Evolutionary conservation across 2,113 vertebrate species (phyloP).

Genomic region (Rhipidura dahli): DNA sequence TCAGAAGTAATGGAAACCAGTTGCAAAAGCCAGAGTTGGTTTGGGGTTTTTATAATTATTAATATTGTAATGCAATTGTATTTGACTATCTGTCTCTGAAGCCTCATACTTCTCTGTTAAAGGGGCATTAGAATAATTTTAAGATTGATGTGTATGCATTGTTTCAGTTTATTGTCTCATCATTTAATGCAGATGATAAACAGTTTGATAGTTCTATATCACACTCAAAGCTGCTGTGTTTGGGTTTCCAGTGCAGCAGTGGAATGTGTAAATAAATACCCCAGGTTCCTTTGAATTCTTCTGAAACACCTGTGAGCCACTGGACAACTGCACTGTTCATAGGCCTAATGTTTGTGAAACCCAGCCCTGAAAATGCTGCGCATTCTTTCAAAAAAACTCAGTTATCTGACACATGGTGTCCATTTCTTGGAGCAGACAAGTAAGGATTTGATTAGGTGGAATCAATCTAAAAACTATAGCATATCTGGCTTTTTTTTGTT

Average conservation of each 20-base stretch:
- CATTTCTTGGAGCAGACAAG: neutral
- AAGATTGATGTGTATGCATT: neutral
- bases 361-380: neutral
- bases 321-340: slow-evolving; percentile 43
- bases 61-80: neutral
- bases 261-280: slow-evolving; percentile 39
- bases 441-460: neutral
- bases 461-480: neutral
- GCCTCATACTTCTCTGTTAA: neutral
- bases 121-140: neutral
- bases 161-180: neutral
- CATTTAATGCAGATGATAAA: neutral
- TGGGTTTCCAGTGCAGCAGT: neutral
- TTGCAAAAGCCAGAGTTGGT: neutral
- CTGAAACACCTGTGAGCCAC: slow-evolving; percentile 12
- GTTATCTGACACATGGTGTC: neutral
- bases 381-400: neutral
- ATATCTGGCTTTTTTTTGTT: neutral
- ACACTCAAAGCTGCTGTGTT: neutral
- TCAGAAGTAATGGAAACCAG: slow-evolving; percentile 20
- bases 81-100: neutral
- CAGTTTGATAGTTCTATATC: neutral
- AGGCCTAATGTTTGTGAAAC: slow-evolving; percentile 22
- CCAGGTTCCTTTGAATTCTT: neutral
- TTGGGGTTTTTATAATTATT: neutral